Evolutionary conservation across 2,113 vertebrate genomes (phyloP).

Genomic region (Rhinoderma darwinii): DNA sequence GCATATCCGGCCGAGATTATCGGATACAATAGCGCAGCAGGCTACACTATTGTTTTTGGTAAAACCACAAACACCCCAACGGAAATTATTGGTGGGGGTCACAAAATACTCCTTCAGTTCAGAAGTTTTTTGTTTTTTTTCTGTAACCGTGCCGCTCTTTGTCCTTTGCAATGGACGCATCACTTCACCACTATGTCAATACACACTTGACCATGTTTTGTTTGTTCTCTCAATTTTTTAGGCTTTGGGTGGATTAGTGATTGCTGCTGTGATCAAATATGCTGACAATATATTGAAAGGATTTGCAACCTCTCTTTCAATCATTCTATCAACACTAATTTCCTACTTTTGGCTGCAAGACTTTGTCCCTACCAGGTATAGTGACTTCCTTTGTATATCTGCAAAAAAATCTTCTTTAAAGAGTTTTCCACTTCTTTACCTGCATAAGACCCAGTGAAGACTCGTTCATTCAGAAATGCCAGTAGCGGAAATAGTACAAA

Average conservation of each 20-base stretch:
- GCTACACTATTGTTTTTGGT: too few species aligned
- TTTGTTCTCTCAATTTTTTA: conserved; percentile 67
- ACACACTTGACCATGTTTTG: not conserved
- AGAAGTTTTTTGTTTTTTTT: too few species aligned
- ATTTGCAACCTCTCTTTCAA: conserved; percentile 96
- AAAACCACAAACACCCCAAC: too few species aligned
- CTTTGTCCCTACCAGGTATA: conserved; percentile 90
- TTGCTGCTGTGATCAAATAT: conserved; percentile 98
- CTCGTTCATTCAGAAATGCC: too few species aligned
- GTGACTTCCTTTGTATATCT: too few species aligned
- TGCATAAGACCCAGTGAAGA: too few species aligned
- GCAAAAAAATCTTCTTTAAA: not conserved
- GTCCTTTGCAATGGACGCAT: not conserved
- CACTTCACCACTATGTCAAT: too few species aligned
- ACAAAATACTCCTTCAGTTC: too few species aligned
- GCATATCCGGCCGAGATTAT: too few species aligned
- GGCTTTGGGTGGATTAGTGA: conserved; percentile 95
- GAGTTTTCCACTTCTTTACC: not conserved
- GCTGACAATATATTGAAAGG: conserved; percentile 98
- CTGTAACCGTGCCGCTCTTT: not conserved
- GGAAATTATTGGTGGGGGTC: too few species aligned
- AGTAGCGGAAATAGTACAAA: too few species aligned
- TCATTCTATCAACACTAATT: conserved; percentile 95
- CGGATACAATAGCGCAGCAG: too few species aligned
- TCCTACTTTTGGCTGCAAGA: conserved; percentile 97